Evolutionary conservation across 2,113 vertebrate species (phyloP), one percentile per base, ranked within the genome.

Genomic region (Willisornis vidua): DNA sequence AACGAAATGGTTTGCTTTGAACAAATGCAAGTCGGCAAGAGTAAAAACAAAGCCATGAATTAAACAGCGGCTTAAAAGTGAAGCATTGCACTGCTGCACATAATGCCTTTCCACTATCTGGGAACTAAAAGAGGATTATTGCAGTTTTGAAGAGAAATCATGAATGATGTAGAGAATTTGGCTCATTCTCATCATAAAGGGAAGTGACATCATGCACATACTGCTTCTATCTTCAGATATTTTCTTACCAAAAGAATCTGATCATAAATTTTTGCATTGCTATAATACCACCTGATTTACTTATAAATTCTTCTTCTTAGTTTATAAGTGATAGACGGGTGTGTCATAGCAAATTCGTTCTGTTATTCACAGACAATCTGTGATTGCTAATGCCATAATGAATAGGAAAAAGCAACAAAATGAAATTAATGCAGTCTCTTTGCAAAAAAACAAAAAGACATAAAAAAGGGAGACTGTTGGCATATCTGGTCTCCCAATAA

Each of bases 31-130:
- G 52, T n/a, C 91, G 71, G 76, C 24, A 82, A 89, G 90, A 87
- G 33, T 58, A 95, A 94, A 81, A 92, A 74, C 71, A 82, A 94
- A 92, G 43, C 86, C 26, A 90, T 96, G 14, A 96, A 97, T 95
- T 93, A 96, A 95, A 95, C 31, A 95, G 51, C 58, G 66, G 45
- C 75, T 96, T 96, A 72, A 93, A 96, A 91, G 70, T 68, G 68
- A 33, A 84, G 75, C n/a, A 85, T 45, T 48, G 33, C 54, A 72
- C 8, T n/a, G 17, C 37, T 72, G 45, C 10, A 45, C 7, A 45
- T 61, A 51, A 68, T 16, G 46, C 26, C 26, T 94, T 55, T 37
- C 31, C 57, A n/a, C 48, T 58, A 45, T 6, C 9, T 63, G 25
- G 17, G 23, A 93, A 55, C 68, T 63, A 70, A 74, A 55, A 91